Evolutionary conservation across 2,888 invertebrate species (phyloP), one percentile per base, ranked within the genome.

Genomic region (Oeneis ivallda): DNA sequence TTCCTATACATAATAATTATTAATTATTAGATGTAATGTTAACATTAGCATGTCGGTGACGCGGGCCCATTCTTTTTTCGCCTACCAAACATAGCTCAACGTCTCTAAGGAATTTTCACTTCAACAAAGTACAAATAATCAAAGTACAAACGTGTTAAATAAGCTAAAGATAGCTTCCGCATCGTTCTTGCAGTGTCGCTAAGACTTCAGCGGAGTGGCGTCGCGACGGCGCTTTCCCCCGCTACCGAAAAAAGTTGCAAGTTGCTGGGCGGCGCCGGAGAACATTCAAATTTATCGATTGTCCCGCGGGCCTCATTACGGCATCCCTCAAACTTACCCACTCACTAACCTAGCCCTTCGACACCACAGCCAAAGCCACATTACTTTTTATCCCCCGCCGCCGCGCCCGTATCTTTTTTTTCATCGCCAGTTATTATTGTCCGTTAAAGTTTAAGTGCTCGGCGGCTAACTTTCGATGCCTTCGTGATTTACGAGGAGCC

Each of bases 211-310:
- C 62, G 66, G 63, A 76, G 73, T 85, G 91, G 90, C 91, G 91
- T 84, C 91, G 66, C 77, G 70, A 72, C 80, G 91, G 84, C 89
- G 83, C 75, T 79, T 78, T 82, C 84, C 87, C 84, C 76, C 85
- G 83, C 84, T 83, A 75, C 84, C 86, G 87, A 90, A 91, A 92
- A 92, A 92, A 91, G 89, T 91, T 91, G 90, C 92, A 91, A 91
- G 90, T 89, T 87, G 86, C 82, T 81, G 82, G 81, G 83, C 85
- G 89, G 89, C 89, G 89, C 89, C 89, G 84, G 75, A 77, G 86
- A 90, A 91, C 92, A 92, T 91, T 92, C 92, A 92, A 91, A 91
- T 92, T 91, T 91, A 92, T 92, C 88, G 91, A 92, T 92, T 89
- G 87, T 88, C 86, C 87, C 87, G 82, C 86, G 79, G 81, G 83